Evolutionary conservation across 2,113 vertebrate genomes (phyloP), one percentile per base, ranked within the genome.

Genomic region (Uropsilus gracilis): DNA sequence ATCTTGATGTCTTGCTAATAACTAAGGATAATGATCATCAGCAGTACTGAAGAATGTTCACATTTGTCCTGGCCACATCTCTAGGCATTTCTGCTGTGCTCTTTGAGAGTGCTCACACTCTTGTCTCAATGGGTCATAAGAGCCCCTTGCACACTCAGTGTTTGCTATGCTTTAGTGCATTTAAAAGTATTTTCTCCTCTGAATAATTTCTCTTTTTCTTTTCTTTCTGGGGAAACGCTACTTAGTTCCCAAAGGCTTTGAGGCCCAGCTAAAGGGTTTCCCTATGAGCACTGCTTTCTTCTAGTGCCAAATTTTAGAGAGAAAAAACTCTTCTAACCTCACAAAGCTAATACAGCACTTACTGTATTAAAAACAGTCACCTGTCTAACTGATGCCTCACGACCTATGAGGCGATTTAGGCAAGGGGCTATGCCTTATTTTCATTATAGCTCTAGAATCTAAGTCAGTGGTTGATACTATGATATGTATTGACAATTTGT

Each of bases 171-270:
- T 73, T n/a, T 39, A 59, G 28, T 53, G 10, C 8, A 9, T 50
- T 59, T 26, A 42, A 26, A 17, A 42, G 39, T 64, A 85, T 32
- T 64, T 91, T 53, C 76, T 78, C 39, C 17, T 66, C 63, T 84
- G 28, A 83, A 26, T 72, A 20, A 76, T 75, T 72, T 85, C 28
- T 75, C 53, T 80, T 77, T 83, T 59, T 18, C 39, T 87, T 46
- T 88, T 77, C 12, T 86, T 92, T 44, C 32, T 92, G 89, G 39
- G 20, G 80, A 92, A 55, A 66, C 26, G 24, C 12, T 30, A 42
- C 28, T 92, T 53, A 87, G 75, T 85, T 81, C 76, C 76, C 85
- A 90, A 90, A 94, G 26, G 14, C 10, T 77, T 78, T 64, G 83
- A 90, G 89, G 76, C 6, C 7, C 32, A 85, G 44, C 64, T 46